Evolutionary conservation across 2,888 invertebrate species (phyloP), one percentile per base, ranked within the genome.

Genomic region (Ochropleura plecta): DNA sequence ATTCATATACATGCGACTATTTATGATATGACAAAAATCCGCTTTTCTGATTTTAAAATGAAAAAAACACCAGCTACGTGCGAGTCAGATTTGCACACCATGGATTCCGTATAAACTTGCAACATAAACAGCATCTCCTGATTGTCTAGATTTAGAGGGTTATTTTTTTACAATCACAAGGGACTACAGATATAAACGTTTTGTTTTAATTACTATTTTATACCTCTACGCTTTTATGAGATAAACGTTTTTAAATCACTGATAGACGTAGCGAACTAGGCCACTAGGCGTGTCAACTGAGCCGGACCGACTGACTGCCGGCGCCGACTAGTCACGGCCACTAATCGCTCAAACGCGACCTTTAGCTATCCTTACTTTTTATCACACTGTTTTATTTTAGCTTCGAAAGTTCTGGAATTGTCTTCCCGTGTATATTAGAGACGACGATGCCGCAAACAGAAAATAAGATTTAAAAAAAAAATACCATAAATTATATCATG

Each of bases 401-500:
- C 20, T 73, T 7, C 12, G 14, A 51, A 75, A 51, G 7, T 14
- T 8, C n/a, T 40, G 16, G 48, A 65, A n/a, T 40, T 3, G 3
- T 62, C n/a, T 62, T n/a, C 18, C 10, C 18, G 42, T 40, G 10
- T 42, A 5, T n/a, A 3, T 10, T 18, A 14, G 55, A 3, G 55
- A 14, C 3, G 55, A 14, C 0, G 5, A 20, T 1, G 55, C 3
- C 14, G 7, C 14, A 14, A 30, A 30, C 30, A 3, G 30, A 30
- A 30, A 30, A 30, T 30, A 30, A 2, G 30, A 30, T 2, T 20
- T 20, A 20, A 55, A 12, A 55, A 14, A 1, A 14, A 6, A 12
- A 12, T 5, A 48, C 30, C 5, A 40, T 78, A 49, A 78, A 75
- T 74, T 44, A 74, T 48, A 63, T 73, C 16, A 12, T 62, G 42